Percentiles rank a stretch among this genome's conserved stretches.
Evolutionary conservation across 2,113 vertebrate species (phyloP).

Genomic region (Eurystomus gularis): DNA sequence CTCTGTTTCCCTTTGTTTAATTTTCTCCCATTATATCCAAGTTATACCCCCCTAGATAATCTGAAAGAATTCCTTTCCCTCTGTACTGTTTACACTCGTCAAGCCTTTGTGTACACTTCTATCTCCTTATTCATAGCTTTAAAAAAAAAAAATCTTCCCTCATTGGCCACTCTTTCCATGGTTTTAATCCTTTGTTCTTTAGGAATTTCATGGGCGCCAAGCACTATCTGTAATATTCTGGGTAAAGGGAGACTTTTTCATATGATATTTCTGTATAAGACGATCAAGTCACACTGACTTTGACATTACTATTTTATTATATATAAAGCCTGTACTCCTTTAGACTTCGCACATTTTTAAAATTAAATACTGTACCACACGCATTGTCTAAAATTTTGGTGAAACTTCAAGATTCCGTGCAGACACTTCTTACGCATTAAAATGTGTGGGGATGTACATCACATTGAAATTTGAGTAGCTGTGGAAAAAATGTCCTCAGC

Average conservation of each 20-base stretch:
- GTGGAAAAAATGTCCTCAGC: neutral
- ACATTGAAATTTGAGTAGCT: neutral
- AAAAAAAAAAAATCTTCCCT: constrained; percentile 3
- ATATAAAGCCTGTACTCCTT: neutral
- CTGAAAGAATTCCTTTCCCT: constrained; percentile 56
- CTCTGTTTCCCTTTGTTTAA: constrained; percentile 34
- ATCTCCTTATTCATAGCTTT: constrained; percentile 53
- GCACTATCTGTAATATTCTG: neutral
- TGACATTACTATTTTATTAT: neutral
- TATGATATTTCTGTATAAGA: neutral
- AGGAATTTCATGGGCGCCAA: constrained; percentile 7
- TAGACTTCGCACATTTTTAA: neutral
- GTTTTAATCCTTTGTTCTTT: constrained; percentile 58
- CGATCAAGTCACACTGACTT: neutral
- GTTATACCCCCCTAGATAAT: constrained; percentile 41
- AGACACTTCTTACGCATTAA: neutral
- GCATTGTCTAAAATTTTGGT: neutral
- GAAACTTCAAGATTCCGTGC: neutral
- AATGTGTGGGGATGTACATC: neutral
- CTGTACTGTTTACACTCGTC: constrained; percentile 53
- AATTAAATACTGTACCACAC: neutral
- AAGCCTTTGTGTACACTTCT: constrained; percentile 63
- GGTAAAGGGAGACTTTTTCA: neutral
- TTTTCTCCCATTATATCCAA: constrained; percentile 49
- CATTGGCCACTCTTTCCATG: constrained; percentile 20